Evolutionary conservation across 2,797 vertebrate species (phyloP).

Genomic region (Taeniopygia guttata): DNA sequence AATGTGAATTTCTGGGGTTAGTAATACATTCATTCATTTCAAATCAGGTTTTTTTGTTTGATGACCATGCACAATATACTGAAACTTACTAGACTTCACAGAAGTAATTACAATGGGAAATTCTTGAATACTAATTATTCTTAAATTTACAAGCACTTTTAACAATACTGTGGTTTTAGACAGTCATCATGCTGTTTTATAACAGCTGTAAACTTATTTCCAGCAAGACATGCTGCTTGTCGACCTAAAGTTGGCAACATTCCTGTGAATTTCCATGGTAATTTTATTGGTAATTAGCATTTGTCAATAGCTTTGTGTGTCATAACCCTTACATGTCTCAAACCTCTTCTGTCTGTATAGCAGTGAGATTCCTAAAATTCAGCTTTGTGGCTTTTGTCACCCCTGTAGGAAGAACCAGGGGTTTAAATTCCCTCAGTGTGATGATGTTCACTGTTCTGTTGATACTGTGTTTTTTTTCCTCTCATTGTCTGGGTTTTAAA

Average conservation of each 20-base stretch:
- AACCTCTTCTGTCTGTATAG: neutral
- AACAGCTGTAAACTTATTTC: neutral
- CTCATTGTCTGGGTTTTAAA: neutral
- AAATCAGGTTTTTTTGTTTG: neutral
- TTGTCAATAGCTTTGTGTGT: conserved; percentile 6
- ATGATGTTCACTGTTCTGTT: neutral
- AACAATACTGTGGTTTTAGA: neutral
- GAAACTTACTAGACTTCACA: neutral
- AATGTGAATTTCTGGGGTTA: neutral
- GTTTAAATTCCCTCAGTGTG: neutral
- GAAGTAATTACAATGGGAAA: neutral
- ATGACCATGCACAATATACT: rapidly evolving
- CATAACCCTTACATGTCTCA: neutral
- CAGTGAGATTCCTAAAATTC: neutral
- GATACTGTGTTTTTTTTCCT: rapidly evolving
- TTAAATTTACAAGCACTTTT: neutral
- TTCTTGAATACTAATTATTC: neutral
- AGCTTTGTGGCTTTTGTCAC: neutral
- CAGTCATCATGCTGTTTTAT: neutral
- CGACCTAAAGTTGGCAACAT: neutral
- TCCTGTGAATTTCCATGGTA: neutral
- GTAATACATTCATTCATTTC: neutral
- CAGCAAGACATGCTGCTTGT: neutral
- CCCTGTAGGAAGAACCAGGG: neutral
- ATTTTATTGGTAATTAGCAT: neutral